These are phyloP conservation scores for Petrophora chlorosata DNA, from an alignment of 2,888 invertebrate genomes.

Conservation along the genomic window DNA sequence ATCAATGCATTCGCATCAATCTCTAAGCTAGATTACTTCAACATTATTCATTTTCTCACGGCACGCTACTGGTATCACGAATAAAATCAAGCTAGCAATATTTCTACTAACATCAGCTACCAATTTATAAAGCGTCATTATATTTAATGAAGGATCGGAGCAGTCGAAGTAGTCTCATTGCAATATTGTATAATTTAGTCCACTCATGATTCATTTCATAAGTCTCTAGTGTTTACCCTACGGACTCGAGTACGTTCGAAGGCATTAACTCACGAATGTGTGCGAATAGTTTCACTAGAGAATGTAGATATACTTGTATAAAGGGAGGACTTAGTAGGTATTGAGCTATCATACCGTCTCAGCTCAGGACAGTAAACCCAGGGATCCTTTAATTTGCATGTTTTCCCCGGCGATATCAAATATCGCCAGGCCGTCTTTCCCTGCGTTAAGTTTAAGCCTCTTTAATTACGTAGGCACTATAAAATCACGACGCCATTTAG, in stretches of 20 bases:
- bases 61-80: conserved; percentile 11
- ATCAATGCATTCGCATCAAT: conserved; percentile 12
- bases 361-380: conserved; percentile 44
- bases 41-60: conserved; percentile 18
- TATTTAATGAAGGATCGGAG: conserved; percentile 24
- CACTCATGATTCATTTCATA: conserved; percentile 31
- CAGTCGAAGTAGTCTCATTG: conserved; percentile 15
- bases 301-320: conserved; percentile 7
- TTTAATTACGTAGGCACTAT: conserved; percentile 62
- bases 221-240: conserved; percentile 21
- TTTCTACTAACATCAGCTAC: conserved; percentile 10
- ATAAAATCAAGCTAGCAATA: conserved; percentile 24
- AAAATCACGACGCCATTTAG: conserved; percentile 55
- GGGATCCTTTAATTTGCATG: conserved; percentile 73
- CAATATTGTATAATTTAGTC: conserved; percentile 24
- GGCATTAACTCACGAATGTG: conserved; percentile 6
- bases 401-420: conserved; percentile 69
- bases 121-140: conserved; percentile 26
- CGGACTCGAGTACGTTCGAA: conserved; percentile 16
- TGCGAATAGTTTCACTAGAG: conserved; percentile 1
- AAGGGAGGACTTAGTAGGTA: conserved; percentile 14
- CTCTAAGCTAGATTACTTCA: conserved; percentile 10
- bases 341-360: conserved; percentile 34
- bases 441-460: conserved; percentile 47
- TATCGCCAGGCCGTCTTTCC: conserved; percentile 53